Base-by-base conservation (phyloP, 2,888 invertebrate species). In the Thumatha senex region DNA sequence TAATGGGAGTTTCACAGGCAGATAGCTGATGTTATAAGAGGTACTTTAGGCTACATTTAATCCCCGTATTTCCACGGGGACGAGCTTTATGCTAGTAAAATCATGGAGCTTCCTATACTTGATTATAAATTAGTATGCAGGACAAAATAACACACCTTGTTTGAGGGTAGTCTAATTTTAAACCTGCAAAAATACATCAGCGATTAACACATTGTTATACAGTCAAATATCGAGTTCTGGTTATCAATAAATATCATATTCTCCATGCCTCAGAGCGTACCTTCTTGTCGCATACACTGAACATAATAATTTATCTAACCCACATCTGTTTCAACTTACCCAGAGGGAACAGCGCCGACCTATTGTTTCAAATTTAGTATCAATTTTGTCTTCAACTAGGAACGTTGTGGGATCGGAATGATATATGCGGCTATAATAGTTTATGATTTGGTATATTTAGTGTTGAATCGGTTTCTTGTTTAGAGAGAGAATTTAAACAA, bases 301-400 rank as follows among this genome's bases (percentile, higher is more conserved):
- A 31, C 31, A 39, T 31, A 39, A 46, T 38, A 46, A 46, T 46
- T 46, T 31, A 46, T 46, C 12, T 46, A 38, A 39, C 46, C 46
- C 38, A 38, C 38, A 46, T 39, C 38, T 39, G 38, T 43, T 46
- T 46, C 39, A 46, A 46, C 46, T 46, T 46, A 30, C 38, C 30
- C 38, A 39, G 30, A 30, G 38, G 46, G 46, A 39, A 31, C 15
- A 46, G 15, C 46, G 15, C 10, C 31, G 30, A 38, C 38, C 38
- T 46, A 39, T 30, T 46, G 39, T 31, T 46, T 46, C 31, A 31
- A 39, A 46, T 38, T 46, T 46, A 39, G 31, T 46, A 39, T 31
- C 38, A 39, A 46, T 30, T 35, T 24, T 29, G 13, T 35, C 24
- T 46, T 33, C 31, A 39, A 30, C 45, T 30, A 14, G 11, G 33